A percentile compares a stretch with the other conserved stretches of the same genome.
Conservation (phyloP, 92 coral and sea anemone species). For the Phenganax marumi region DNA sequence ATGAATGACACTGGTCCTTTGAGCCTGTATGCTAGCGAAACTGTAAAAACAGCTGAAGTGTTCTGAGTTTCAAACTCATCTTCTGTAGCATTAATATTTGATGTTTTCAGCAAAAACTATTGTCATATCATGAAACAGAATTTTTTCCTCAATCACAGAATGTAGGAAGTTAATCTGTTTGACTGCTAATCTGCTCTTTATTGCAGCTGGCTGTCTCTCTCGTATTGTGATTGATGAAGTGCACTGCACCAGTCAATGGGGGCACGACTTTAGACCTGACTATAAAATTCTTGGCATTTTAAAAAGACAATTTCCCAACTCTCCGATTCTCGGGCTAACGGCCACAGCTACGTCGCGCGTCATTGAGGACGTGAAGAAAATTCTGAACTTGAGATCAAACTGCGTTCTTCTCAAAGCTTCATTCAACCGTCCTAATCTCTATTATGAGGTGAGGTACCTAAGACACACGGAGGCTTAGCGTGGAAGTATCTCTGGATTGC, state of each 20-base stretch:
- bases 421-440: constrained; percentile 86
- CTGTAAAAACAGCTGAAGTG: too few relatives aligned
- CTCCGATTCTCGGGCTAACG: constrained; percentile 86
- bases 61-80: too few relatives aligned
- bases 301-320: constrained; percentile 91
- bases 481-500: too few relatives aligned
- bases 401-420: constrained; percentile 90
- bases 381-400: constrained; percentile 67
- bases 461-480: too few relatives aligned
- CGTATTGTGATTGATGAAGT: constrained; percentile 95
- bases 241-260: constrained; percentile 99
- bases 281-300: constrained; percentile 94
- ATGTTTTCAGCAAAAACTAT: too few relatives aligned
- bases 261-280: constrained; percentile 98
- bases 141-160: too few relatives aligned
- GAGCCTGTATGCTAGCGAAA: too few relatives aligned
- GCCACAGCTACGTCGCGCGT: constrained; percentile 97
- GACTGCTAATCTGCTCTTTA: neutral
- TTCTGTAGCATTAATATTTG: too few relatives aligned
- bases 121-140: too few relatives aligned
- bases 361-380: constrained; percentile 88
- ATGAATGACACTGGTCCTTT: too few relatives aligned
- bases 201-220: constrained; percentile 69
- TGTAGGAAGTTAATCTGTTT: too few relatives aligned
- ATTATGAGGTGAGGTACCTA: constrained; percentile 79